Percentiles rank a stretch among this genome's conserved stretches.
Conservation (phyloP, 2,113 vertebrate species). For the Cygnus buccinator region DNA sequence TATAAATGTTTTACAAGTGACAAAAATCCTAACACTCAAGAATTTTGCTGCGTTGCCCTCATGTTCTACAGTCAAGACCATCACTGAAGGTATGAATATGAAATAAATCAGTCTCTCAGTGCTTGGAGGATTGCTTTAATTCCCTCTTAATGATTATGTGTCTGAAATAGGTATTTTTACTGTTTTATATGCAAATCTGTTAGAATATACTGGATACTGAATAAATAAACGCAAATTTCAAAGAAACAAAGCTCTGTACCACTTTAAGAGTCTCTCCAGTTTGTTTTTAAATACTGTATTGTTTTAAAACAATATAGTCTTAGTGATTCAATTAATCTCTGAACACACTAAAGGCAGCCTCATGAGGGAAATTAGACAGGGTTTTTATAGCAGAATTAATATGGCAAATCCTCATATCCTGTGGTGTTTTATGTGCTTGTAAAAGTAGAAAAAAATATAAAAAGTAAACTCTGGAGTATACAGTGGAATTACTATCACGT, state of each 20-base stretch:
- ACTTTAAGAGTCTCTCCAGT: not conserved
- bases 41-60: not conserved
- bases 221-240: not conserved
- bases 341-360: constrained; percentile 33
- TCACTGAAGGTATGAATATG: not conserved
- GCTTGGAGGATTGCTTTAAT: not conserved
- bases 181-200: not conserved
- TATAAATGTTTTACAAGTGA: not conserved
- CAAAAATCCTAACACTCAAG: constrained; percentile 11
- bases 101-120: not conserved
- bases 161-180: not conserved
- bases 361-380: constrained; percentile 36
- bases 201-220: not conserved
- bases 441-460: not conserved
- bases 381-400: constrained; percentile 57
- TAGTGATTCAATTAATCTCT: constrained; percentile 34
- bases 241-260: not conserved
- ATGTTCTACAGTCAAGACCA: not conserved
- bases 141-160: not conserved
- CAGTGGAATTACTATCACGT: not conserved
- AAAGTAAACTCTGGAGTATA: constrained; percentile 29
- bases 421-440: constrained; percentile 32
- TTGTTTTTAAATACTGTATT: constrained; percentile 43
- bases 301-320: constrained; percentile 12
- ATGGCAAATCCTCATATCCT: constrained; percentile 50